Base-by-base conservation (phyloP, 2,797 vertebrate species). In the Chelmon rostratus region DNA sequence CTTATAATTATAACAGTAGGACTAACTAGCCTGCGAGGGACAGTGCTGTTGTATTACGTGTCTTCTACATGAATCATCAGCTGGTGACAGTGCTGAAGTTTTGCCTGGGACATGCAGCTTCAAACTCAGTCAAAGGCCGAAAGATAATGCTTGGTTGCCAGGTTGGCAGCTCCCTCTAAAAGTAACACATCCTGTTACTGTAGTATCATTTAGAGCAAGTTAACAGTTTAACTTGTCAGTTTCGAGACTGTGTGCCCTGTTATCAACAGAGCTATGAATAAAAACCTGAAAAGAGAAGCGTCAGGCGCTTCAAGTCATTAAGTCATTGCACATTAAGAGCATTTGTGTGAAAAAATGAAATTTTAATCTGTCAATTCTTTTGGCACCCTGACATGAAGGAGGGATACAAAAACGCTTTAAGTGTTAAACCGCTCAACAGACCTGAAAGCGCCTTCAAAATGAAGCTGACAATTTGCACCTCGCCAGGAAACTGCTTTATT, bases 301-400 rank as follows among this genome's bases (percentile, higher is more conserved):
- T 57, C 47, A 58, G 65, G 61, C 8, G 2, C 68, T 62, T 52
- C 37, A 69, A 76, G 57, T 75, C 72, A 82, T 80, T 75, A 61
- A 68, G 42, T 80, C 58, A 68, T 73, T 71, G 50, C 47, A 65
- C 54, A 81, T 62, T 28, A 65, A 65, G 35, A 82, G 66, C 59
- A 74, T 80, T 82, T 53, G 61, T 23, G 38, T 75, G 46, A 65
- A 68, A 81, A 74, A 84, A 78, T 79, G 18, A 23, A 53, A 65
- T 76, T 62, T 73, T 37, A 59, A 81, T 73, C 49, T n/a, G 47
- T 80, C 72, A 68, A 25, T 66, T 50, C 19, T 64, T 59, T 70
- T 64, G 52, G 59, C 61, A 63, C 53, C 67, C 35, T 68, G 44
- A 38, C 50, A 54, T 52, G 19, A 33, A 21, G 52, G 38, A 66